Base-by-base conservation (phyloP, 2,113 vertebrate species). In the Uria aalge region DNA sequence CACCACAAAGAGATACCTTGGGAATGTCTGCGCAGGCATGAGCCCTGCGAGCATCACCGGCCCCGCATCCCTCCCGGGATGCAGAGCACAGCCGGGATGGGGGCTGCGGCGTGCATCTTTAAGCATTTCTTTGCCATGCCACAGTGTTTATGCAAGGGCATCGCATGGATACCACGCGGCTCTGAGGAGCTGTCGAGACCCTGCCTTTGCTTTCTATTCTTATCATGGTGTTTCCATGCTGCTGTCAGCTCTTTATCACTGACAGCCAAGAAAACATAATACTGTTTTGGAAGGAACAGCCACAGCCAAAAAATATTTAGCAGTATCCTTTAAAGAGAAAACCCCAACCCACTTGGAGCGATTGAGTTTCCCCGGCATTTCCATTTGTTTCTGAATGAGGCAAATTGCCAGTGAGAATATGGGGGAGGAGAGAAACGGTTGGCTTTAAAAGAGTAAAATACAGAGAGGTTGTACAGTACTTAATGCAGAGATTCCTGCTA, bases 131-230 rank as follows among this genome's bases (percentile, higher is more conserved):
- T 26, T 68, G 55, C 52, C 85, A 0, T 66, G 38, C 89, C 50
- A 5, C 2, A 36, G 27, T 63, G 60, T 77, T 66, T 77, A 48
- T 0, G 5, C 3, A 9, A 50, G 40, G 63, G 24, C 71, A 93
- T 83, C 45, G 45, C 88, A 45, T 5, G 45, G 79, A 88, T 94
- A 34, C 75, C 63, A 18, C 0, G 0, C 1, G 5, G 56, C n/a
- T 90, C 77, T 3, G 48, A 92, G 91, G 91, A 92, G 67, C 75
- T 63, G 40, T 29, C 50, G 45, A 63, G 73, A 63, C 67, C 36
- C 36, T 95, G 86, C 72, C 52, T 83, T 77, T 89, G 36, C 53
- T 85, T 95, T 87, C 92, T 97, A 78, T 95, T 96, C 86, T 67
- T 73, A 64, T 64, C 76, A 3, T 4, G 23, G 80, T 87, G 84